These are phyloP conservation scores for Pipistrellus pipistrellus DNA, from an alignment of 2,797 vertebrate genomes.

Conservation along the genomic window DNA sequence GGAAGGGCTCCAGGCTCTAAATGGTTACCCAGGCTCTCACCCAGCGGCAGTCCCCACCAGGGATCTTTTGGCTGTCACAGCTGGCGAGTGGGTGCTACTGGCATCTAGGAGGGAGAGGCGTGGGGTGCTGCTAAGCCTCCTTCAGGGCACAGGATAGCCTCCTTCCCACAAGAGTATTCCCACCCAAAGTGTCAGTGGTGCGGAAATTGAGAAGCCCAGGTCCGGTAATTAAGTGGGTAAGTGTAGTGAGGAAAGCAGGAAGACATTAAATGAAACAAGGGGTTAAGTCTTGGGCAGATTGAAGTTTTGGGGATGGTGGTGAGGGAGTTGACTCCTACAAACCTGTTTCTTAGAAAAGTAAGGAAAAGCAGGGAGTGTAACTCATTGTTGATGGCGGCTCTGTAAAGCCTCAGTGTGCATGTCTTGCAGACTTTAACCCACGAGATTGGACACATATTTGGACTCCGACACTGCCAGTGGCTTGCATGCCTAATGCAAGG, in stretches of 20 bases:
- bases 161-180: not conserved
- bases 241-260: not conserved
- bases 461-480: slow-evolving; percentile 90
- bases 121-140: too few species aligned
- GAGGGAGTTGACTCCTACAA: not conserved
- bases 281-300: not conserved
- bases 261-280: not conserved
- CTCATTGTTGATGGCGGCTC: not conserved
- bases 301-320: not conserved
- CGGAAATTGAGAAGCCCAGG: not conserved
- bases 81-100: not conserved
- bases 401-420: not conserved
- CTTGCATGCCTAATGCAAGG: slow-evolving; percentile 90
- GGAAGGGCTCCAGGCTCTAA: not conserved
- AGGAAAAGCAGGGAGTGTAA: not conserved
- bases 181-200: too few species aligned
- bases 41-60: not conserved
- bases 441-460: slow-evolving; percentile 91
- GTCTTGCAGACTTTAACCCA: slow-evolving; percentile 88
- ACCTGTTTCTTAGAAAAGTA: not conserved
- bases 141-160: rapidly evolving
- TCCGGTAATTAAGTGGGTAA: not conserved
- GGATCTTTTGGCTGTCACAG: not conserved
- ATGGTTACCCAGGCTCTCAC: too few species aligned
- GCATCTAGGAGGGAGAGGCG: not conserved